Evolutionary conservation across 2,113 vertebrate genomes (phyloP).

Genomic region (Vulpes ferrilata): DNA sequence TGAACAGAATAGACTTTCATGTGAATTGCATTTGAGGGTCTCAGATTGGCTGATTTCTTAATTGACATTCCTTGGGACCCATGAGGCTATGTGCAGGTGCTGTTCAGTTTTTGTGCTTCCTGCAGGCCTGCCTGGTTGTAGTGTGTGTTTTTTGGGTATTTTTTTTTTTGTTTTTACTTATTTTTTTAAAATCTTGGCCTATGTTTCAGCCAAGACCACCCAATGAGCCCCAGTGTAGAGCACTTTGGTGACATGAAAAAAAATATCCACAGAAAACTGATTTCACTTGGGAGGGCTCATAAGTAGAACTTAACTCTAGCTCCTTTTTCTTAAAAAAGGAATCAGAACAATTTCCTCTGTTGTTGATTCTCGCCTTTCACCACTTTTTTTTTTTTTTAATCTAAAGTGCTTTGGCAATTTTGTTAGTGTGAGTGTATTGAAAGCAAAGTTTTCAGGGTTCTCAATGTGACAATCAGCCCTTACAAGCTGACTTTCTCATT

Average conservation of each 20-base stretch:
- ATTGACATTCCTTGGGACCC: constrained; percentile 39
- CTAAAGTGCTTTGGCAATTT: neutral
- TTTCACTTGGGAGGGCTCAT: constrained; percentile 61
- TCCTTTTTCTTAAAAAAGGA: constrained; percentile 54
- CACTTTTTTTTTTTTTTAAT: neutral
- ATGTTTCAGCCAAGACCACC: constrained; percentile 68
- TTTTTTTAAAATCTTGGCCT: neutral
- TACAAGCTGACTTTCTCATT: neutral
- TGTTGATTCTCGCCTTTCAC: constrained; percentile 57
- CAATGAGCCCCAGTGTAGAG: constrained; percentile 46
- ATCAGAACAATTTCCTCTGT: constrained; percentile 42
- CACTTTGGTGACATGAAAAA: constrained; percentile 52
- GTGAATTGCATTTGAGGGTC: neutral
- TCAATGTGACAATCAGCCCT: neutral
- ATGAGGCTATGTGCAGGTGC: constrained; percentile 52
- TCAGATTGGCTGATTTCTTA: neutral
- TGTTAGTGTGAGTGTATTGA: neutral
- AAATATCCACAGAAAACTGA: constrained; percentile 50
- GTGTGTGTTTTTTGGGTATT: neutral
- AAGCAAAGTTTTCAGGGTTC: constrained; percentile 41
- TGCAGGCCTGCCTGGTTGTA: constrained; percentile 41
- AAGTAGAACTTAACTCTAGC: constrained; percentile 48
- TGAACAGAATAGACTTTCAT: neutral
- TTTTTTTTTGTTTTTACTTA: too few species aligned
- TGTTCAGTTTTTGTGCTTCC: constrained; percentile 55